Conservation (phyloP, 2,113 vertebrate species). For the Pangasianodon gigas region DNA sequence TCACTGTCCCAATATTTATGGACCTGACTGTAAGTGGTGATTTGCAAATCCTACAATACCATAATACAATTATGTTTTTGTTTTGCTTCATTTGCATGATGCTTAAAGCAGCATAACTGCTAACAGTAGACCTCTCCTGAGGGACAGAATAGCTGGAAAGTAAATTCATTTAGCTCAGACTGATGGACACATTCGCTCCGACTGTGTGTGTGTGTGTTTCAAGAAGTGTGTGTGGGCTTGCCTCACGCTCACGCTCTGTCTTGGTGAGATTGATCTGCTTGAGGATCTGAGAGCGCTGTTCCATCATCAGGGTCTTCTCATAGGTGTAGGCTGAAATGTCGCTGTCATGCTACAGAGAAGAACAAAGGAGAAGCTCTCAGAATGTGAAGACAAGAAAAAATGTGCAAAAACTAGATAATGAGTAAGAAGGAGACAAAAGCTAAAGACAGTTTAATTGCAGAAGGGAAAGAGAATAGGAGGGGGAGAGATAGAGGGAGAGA, state of each 20-base stretch:
- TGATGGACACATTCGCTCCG: neutral
- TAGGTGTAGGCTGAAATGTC: slow-evolving; percentile 99
- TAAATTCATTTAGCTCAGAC: slow-evolving; percentile 17
- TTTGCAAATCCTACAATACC: neutral
- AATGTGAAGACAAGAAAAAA: neutral
- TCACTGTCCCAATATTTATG: no score
- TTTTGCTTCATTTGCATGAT: slow-evolving; percentile 27
- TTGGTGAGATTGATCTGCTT: slow-evolving; percentile 98
- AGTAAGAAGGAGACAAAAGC: neutral
- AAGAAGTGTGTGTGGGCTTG: slow-evolving; percentile 59
- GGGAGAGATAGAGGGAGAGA: neutral
- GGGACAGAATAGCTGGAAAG: slow-evolving; percentile 7
- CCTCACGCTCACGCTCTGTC: slow-evolving; percentile 94
- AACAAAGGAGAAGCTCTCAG: neutral
- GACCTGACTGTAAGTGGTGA: no score
- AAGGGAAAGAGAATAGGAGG: neutral
- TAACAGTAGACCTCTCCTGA: slow-evolving; percentile 4
- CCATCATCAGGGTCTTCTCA: slow-evolving; percentile 97
- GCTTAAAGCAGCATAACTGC: slow-evolving; percentile 4
- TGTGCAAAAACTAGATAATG: neutral
- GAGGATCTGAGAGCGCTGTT: slow-evolving; percentile 96
- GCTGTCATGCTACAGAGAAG: slow-evolving; percentile 83
- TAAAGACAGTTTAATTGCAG: neutral
- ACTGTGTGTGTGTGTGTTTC: neutral
- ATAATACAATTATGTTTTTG: slow-evolving; percentile 19